Evolutionary conservation across 2,113 vertebrate genomes (phyloP), one percentile per base, ranked within the genome.

Genomic region (Lophura nycthemera): DNA sequence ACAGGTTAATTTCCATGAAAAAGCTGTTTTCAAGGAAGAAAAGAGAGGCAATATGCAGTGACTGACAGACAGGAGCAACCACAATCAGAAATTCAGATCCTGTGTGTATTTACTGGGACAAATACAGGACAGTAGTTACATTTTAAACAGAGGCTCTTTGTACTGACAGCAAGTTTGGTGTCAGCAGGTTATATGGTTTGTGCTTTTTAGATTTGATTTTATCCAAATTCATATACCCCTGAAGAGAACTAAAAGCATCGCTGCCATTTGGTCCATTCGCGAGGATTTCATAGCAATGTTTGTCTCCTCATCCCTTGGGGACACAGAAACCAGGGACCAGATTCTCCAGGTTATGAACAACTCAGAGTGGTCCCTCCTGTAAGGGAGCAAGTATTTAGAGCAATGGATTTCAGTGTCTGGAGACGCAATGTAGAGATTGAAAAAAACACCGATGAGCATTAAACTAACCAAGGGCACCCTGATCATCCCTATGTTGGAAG

Each of bases 201-300:
- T 83, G 67, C 71, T 89, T 91, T 82, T 77, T 71, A 88, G 47
- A 65, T 83, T 74, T 81, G 34, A 65, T 71, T 91, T 91, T 83
- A 43, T 60, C 30, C 75, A 75, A 67, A 92, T 88, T 70, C 57
- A 52, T 8, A 40, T 4, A n/a, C 5, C 22, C 1, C 1, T 8
- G 29, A 50, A 83, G 20, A 82, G 36, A 61, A 81, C 1, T n/a
- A 0, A 11, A 76, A 72, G 70, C 1, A 2, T 25, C 57, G 43
- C 21, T 64, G 61, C 73, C 83, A 64, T 45, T 65, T 48, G 42
- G 11, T 84, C 70, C 47, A 38, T 8, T 40, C 34, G 36, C 0
- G 0, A 81, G n/a, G 19, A 54, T 57, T 67, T 60, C 52, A 60
- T 1, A 60, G 74, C 42, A 50, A 21, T 2, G 24, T 48, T 10